Evolutionary conservation across 2,113 vertebrate genomes (phyloP).

Genomic region (Pelvicachromis taeniatus): DNA sequence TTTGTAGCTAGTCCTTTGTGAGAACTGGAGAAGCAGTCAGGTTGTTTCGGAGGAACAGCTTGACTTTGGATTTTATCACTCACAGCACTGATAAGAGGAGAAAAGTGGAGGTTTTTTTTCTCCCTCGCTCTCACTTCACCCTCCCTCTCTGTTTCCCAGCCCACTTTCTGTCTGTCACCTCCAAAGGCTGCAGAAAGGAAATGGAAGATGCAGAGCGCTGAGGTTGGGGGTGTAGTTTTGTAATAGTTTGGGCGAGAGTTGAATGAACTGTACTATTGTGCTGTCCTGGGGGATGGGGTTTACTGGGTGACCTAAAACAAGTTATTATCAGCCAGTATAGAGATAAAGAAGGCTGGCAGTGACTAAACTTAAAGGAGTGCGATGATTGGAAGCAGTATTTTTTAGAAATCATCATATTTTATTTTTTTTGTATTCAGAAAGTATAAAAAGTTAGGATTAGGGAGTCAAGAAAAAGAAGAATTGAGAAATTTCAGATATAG

Average conservation of each 20-base stretch:
- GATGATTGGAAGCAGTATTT: not conserved
- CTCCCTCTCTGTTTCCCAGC: not conserved
- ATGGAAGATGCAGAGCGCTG: not conserved
- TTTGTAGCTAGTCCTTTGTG: not conserved
- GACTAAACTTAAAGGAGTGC: not conserved
- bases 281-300: not conserved
- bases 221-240: constrained; percentile 11
- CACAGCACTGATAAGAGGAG: constrained; percentile 45
- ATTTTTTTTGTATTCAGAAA: not conserved
- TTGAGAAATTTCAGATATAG: not conserved
- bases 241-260: not conserved
- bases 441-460: not conserved
- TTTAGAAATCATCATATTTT: not conserved
- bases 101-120: not conserved
- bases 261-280: constrained; percentile 13
- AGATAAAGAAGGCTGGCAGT: not conserved
- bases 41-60: not conserved
- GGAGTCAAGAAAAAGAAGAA: not conserved
- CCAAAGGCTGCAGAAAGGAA: not conserved
- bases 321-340: not conserved
- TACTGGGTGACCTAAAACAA: not conserved
- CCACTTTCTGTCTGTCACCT: constrained; percentile 35
- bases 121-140: not conserved
- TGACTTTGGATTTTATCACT: constrained; percentile 46
- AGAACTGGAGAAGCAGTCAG: not conserved